Evolutionary conservation across 1,140 invertebrate genomes (phyloP).

Genomic region (Nephotettix cincticeps): DNA sequence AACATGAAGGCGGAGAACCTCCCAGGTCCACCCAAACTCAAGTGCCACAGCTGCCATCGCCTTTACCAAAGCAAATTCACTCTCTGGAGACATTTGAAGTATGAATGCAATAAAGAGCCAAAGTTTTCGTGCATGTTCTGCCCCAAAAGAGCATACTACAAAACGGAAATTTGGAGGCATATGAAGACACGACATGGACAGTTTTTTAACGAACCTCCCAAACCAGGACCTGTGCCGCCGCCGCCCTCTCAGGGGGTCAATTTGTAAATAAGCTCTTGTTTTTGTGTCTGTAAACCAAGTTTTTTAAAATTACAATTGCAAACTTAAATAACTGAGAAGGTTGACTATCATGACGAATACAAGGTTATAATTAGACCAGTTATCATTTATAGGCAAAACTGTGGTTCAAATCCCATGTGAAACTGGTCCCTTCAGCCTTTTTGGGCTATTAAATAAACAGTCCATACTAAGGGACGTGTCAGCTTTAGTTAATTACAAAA

Average conservation of each 20-base stretch:
- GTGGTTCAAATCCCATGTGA: too few relatives aligned
- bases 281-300: too few relatives aligned
- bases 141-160: constrained; percentile 28
- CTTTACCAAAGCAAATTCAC: constrained; percentile 28
- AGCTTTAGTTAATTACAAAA: too few relatives aligned
- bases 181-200: constrained; percentile 27
- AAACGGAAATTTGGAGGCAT: constrained; percentile 28
- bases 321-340: too few relatives aligned
- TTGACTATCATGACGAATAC: too few relatives aligned
- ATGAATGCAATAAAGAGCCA: constrained; percentile 27
- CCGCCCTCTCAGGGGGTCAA: neutral
- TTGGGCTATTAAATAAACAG: too few relatives aligned
- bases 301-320: too few relatives aligned
- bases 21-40: neutral
- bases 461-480: too few relatives aligned
- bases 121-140: constrained; percentile 30
- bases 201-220: neutral
- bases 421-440: too few relatives aligned
- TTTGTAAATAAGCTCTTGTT: neutral
- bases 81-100: constrained; percentile 28
- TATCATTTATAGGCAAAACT: too few relatives aligned
- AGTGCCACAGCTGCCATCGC: constrained; percentile 15
- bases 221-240: neutral
- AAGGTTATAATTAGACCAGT: too few relatives aligned
- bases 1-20: neutral